phyloP scores from a whole-genome alignment of 2,113 vertebrate species.

The Felis chaus region DNA sequence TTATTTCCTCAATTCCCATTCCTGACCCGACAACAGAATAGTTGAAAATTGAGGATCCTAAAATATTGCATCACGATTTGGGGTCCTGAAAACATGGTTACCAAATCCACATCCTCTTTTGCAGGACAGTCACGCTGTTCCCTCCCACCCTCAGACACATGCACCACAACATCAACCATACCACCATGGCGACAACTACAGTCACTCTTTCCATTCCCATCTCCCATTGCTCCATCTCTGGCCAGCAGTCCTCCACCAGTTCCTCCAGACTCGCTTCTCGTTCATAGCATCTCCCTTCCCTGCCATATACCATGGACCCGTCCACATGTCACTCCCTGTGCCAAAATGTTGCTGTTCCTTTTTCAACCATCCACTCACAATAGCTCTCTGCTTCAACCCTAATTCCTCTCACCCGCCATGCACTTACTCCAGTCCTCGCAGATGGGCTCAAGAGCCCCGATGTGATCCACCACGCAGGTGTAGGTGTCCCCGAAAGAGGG shows the following conservation, averaged over 20 bases:
- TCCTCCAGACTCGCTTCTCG: neutral
- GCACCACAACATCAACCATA: neutral
- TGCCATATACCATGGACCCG: rapidly evolving
- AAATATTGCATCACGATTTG: neutral
- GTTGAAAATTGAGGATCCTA: neutral
- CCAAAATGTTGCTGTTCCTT: neutral
- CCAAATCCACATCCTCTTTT: neutral
- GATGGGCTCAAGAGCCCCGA: neutral
- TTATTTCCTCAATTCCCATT: neutral
- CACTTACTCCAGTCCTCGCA: slow-evolving; percentile 84
- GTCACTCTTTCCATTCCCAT: neutral
- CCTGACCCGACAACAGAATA: neutral
- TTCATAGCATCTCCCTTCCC: neutral
- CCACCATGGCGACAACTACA: neutral
- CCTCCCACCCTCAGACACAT: neutral
- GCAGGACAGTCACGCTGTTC: neutral
- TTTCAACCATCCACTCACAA: neutral
- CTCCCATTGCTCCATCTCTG: neutral
- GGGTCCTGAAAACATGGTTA: neutral
- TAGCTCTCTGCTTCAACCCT: neutral
- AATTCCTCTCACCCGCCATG: no score
- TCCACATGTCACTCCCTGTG: neutral
- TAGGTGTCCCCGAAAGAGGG: slow-evolving; percentile 71
- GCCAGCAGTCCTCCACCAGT: rapidly evolving
- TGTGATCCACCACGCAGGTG: slow-evolving; percentile 81